Evolutionary conservation across 2,888 invertebrate genomes (phyloP).

Genomic region (Hipparchia semele): DNA sequence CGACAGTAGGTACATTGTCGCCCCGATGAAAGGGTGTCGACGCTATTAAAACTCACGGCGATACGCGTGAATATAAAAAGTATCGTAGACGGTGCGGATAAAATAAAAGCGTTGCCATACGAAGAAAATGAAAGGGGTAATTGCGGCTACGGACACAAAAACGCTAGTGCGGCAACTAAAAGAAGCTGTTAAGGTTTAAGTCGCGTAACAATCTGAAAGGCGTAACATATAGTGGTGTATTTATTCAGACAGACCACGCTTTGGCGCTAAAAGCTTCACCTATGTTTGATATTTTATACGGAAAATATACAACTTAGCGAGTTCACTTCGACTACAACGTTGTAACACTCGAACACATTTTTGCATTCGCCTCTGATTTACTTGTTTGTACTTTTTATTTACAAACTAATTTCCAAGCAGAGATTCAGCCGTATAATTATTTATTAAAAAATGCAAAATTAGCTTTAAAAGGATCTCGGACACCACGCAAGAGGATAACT

Average conservation of each 20-base stretch:
- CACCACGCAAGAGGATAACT: no score
- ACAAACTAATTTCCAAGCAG: no score
- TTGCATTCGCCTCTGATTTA: background rate
- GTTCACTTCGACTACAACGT: conserved; percentile 1
- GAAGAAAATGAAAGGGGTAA: conserved; percentile 70
- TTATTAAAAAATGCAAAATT: no score
- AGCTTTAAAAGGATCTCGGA: no score
- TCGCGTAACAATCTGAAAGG: conserved; percentile 58
- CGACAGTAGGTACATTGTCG: conserved; percentile 47
- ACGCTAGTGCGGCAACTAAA: conserved; percentile 66
- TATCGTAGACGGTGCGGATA: conserved; percentile 60
- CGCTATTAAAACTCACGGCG: conserved; percentile 68
- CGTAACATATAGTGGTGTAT: conserved; percentile 50
- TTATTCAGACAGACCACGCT: conserved; percentile 48
- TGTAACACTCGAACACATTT: background rate
- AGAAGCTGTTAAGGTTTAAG: conserved; percentile 65
- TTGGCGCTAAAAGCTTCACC: conserved; percentile 40
- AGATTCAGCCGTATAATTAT: no score
- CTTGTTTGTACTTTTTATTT: no score
- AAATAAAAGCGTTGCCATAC: conserved; percentile 68
- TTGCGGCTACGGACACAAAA: conserved; percentile 70
- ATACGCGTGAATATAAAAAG: conserved; percentile 57
- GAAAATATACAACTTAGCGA: conserved; percentile 21
- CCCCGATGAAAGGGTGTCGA: conserved; percentile 59
- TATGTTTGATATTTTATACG: conserved; percentile 41